phyloP scores from a whole-genome alignment of 2,113 vertebrate species.

The Willisornis vidua region DNA sequence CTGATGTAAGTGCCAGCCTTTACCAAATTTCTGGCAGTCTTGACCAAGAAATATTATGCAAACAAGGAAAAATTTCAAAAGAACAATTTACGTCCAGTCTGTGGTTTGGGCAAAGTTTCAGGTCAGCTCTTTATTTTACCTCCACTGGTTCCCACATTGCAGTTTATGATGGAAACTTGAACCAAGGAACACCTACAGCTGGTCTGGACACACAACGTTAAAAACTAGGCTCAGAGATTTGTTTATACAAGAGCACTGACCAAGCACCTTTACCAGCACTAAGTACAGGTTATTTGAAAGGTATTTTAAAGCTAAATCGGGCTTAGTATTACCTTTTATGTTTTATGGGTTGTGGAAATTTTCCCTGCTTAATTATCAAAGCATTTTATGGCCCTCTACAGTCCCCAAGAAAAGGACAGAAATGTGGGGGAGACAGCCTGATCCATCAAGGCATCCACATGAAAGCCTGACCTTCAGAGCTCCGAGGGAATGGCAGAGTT shows the following conservation, averaged over 20 bases:
- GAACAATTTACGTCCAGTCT: not conserved
- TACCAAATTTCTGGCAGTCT: not conserved
- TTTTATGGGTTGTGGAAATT: constrained; percentile 71
- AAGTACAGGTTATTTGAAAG: constrained; percentile 43
- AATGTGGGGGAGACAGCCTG: constrained; percentile 29
- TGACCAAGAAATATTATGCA: not conserved
- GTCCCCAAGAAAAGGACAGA: constrained; percentile 49
- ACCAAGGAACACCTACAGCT: not conserved
- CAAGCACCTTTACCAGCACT: constrained; percentile 4
- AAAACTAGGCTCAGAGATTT: not conserved
- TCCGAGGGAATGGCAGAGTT: constrained; percentile 37
- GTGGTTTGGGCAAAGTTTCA: not conserved
- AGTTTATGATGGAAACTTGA: constrained; percentile 30
- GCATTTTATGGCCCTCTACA: constrained; percentile 69
- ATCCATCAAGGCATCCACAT: constrained; percentile 42
- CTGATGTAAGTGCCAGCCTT: not conserved
- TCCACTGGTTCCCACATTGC: not conserved
- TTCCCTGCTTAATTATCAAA: constrained; percentile 74
- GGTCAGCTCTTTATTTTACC: constrained; percentile 1
- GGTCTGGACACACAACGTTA: not conserved
- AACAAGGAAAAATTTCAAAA: not conserved
- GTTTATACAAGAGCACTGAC: not conserved
- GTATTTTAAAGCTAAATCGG: constrained; percentile 57
- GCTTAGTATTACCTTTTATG: constrained; percentile 66
- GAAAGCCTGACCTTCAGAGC: constrained; percentile 70